phyloP scores from a whole-genome alignment of 2,888 invertebrate genomes.

The Clostera curtula region DNA sequence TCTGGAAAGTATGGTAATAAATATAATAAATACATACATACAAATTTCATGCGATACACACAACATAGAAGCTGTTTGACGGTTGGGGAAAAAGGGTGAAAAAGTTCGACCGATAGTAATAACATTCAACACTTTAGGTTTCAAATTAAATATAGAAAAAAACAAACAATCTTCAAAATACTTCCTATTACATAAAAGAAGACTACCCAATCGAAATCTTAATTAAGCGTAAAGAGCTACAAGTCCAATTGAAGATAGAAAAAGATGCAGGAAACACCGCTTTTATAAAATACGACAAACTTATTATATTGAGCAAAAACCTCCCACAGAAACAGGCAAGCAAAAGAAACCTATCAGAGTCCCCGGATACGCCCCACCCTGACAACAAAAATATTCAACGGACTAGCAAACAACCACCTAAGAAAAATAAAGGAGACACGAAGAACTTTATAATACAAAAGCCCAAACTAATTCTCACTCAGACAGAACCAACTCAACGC shows the following conservation, averaged over 20 bases:
- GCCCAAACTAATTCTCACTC: slow-evolving; percentile 4
- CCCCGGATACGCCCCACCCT: slow-evolving; percentile 3
- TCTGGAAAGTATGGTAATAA: slow-evolving; percentile 22
- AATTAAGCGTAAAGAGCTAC: slow-evolving; percentile 11
- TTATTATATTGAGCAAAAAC: slow-evolving; percentile 2
- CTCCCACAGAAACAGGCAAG: slow-evolving; percentile 2
- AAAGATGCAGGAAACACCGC: slow-evolving; percentile 10
- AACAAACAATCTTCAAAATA: slow-evolving; percentile 10
- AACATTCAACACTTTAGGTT: slow-evolving; percentile 10
- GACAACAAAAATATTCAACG: slow-evolving; percentile 2
- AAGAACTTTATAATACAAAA: slow-evolving; percentile 7
- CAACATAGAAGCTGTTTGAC: slow-evolving; percentile 11
- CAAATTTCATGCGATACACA: slow-evolving; percentile 9
- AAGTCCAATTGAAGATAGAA: slow-evolving; percentile 9
- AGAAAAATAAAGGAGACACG: slow-evolving; percentile 2
- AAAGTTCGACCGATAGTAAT: slow-evolving; percentile 13
- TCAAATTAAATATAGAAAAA: slow-evolving; percentile 10
- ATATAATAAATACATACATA: slow-evolving; percentile 15
- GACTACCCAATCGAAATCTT: slow-evolving; percentile 14
- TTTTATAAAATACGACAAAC: slow-evolving; percentile 12
- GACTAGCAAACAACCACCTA: slow-evolving; percentile 7
- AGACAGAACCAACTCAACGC: neutral
- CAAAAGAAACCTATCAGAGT: slow-evolving; percentile 7
- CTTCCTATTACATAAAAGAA: slow-evolving; percentile 15
- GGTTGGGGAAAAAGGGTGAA: slow-evolving; percentile 15